A percentile compares a stretch with the other conserved stretches of the same genome.
These are phyloP conservation scores for Malurus melanocephalus DNA, from an alignment of 2,113 vertebrate species.

Conservation along the genomic window DNA sequence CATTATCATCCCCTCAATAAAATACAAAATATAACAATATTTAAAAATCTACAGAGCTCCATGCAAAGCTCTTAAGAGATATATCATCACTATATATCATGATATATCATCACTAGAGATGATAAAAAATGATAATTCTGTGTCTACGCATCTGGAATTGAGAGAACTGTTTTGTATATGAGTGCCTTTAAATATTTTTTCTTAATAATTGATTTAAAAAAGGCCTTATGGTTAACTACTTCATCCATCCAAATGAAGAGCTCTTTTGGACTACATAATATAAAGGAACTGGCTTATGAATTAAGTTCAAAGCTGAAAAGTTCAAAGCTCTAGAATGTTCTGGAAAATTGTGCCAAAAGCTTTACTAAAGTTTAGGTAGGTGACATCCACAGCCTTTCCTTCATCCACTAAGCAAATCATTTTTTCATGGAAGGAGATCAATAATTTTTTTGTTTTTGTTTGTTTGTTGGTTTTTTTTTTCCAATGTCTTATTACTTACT, in stretches of 20 bases:
- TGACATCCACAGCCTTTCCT: background rate
- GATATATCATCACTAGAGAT: background rate
- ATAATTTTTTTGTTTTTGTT: background rate
- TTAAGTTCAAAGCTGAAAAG: background rate
- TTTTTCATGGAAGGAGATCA: background rate
- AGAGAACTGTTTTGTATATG: background rate
- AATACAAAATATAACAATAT: background rate
- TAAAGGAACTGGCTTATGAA: background rate
- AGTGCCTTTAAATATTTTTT: background rate
- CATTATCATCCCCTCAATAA: background rate
- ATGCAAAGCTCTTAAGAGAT: background rate
- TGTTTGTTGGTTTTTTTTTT: accelerated
- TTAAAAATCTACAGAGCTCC: background rate
- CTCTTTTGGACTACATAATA: background rate
- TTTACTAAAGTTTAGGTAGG: background rate
- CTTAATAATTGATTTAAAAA: background rate
- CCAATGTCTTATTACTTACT: background rate
- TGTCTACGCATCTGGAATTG: background rate
- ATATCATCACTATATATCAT: background rate
- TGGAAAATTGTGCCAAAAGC: background rate
- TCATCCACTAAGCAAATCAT: background rate
- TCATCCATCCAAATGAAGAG: background rate
- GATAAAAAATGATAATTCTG: background rate
- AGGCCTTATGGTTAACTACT: background rate
- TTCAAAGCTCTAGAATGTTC: too few relatives aligned